phyloP scores from a whole-genome alignment of 2,113 vertebrate genomes.

The Lamprologus sp. region DNA sequence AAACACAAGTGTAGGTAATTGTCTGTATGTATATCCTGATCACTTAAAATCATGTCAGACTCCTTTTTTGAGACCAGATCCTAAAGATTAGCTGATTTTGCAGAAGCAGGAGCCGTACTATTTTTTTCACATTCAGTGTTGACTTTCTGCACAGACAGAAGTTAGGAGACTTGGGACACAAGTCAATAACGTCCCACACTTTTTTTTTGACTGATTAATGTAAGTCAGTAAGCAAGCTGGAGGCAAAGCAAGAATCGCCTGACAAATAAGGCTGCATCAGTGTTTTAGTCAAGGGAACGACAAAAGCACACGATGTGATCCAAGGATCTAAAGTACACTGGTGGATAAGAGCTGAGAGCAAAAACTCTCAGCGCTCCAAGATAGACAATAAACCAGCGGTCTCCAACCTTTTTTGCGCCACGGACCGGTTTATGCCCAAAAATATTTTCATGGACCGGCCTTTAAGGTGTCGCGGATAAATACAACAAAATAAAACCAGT shows the following conservation, averaged over 20 bases:
- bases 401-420: no score
- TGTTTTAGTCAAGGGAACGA: neutral
- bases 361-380: neutral
- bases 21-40: neutral
- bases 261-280: neutral
- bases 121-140: neutral
- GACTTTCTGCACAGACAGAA: neutral
- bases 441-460: no score
- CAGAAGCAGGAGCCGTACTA: neutral
- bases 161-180: rapidly evolving
- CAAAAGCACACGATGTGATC: neutral
- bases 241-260: rapidly evolving
- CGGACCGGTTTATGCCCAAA: no score
- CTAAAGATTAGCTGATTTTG: neutral
- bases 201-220: neutral
- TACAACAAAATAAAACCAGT: no score
- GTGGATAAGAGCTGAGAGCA: neutral
- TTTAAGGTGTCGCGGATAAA: no score
- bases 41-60: neutral
- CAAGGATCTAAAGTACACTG: neutral
- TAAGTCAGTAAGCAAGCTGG: neutral
- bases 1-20: neutral
- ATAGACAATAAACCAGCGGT: neutral
- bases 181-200: neutral
- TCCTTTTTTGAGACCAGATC: neutral